A percentile compares a stretch with the other conserved stretches of the same genome.
Evolutionary conservation across 2,113 vertebrate species (phyloP).

Genomic region (Vulpes ferrilata): DNA sequence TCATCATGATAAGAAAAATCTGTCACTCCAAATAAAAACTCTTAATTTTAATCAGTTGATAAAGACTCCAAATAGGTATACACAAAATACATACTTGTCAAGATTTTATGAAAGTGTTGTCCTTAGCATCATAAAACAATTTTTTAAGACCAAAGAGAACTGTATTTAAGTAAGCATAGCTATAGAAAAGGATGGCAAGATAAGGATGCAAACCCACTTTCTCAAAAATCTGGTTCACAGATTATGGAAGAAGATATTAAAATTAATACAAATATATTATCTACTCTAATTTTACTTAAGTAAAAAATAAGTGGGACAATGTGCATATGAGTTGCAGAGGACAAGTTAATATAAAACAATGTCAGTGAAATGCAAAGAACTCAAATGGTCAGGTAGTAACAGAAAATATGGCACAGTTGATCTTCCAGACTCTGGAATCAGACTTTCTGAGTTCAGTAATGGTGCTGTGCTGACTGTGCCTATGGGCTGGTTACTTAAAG

Average conservation of each 20-base stretch:
- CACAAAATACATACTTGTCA: neutral
- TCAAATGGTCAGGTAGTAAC: neutral
- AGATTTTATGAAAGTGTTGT: neutral
- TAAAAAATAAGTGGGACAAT: neutral
- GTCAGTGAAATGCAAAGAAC: neutral
- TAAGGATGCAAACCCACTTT: neutral
- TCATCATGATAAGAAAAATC: neutral
- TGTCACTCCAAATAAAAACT: neutral
- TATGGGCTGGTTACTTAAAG: neutral
- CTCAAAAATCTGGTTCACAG: neutral
- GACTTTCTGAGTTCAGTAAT: neutral
- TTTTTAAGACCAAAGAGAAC: slow-evolving; percentile 44
- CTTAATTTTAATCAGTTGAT: neutral
- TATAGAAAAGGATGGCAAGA: neutral
- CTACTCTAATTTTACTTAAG: neutral
- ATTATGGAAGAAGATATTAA: neutral
- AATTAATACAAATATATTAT: neutral
- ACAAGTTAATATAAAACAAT: neutral
- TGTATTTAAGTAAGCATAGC: neutral
- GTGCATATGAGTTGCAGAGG: neutral
- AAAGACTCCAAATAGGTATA: neutral
- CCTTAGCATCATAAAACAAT: neutral
- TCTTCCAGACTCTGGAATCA: neutral
- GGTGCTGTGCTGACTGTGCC: neutral
- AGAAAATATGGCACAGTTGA: neutral